Evolutionary conservation across 2,888 invertebrate species (phyloP).

Genomic region (Ceratothoa steindachneri): DNA sequence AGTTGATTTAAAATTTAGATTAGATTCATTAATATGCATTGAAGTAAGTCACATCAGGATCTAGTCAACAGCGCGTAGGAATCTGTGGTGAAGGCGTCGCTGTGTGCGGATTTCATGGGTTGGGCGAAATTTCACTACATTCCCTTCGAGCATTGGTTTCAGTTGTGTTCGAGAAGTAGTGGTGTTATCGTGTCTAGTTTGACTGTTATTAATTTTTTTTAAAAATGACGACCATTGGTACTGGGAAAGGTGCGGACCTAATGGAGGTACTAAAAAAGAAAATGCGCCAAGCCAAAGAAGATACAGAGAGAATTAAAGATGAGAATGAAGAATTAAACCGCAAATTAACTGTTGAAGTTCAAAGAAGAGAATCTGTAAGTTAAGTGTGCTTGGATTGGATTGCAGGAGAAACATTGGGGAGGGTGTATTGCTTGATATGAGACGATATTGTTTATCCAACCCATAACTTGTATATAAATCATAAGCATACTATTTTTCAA

Average conservation of each 20-base stretch:
- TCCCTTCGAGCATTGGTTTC: constrained; percentile 2
- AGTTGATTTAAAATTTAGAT: background rate
- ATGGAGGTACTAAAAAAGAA: constrained; percentile 98
- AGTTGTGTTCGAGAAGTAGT: constrained; percentile 10
- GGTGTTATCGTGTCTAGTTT: constrained; percentile 16
- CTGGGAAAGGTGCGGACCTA: constrained; percentile 74
- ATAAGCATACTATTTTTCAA: no score
- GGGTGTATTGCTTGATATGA: no score
- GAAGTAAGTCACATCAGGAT: background rate
- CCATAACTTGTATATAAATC: no score
- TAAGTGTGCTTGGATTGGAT: background rate
- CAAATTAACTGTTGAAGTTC: constrained; percentile 38
- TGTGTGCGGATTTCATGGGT: constrained; percentile 2
- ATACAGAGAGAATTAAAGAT: constrained; percentile 53
- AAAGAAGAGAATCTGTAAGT: constrained; percentile 45
- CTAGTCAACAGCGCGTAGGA: background rate
- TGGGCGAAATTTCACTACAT: background rate
- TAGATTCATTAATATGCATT: background rate
- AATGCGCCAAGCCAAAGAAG: constrained; percentile 98
- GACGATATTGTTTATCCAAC: no score
- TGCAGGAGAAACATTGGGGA: no score
- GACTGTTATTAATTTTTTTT: no score
- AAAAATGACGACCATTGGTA: constrained; percentile 40
- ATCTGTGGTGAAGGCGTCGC: constrained; percentile 14
- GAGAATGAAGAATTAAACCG: constrained; percentile 43